phyloP scores from a whole-genome alignment of 2,797 vertebrate species.

The Picus viridis region DNA sequence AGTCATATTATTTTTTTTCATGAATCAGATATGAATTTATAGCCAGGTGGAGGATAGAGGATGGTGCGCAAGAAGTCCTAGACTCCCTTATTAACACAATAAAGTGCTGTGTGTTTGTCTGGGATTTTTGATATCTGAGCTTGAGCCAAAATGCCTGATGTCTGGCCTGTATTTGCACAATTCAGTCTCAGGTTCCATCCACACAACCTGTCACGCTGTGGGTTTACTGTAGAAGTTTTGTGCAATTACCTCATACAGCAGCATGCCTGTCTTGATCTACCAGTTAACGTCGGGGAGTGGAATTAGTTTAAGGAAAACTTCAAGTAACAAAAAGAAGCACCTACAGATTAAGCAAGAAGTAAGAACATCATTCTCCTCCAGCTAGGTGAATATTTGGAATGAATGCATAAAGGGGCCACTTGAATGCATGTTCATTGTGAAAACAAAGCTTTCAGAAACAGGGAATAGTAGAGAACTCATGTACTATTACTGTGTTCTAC shows the following conservation, averaged over 20 bases:
- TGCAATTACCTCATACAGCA: neutral
- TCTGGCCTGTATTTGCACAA: neutral
- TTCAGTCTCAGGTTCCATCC: neutral
- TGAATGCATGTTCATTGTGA: neutral
- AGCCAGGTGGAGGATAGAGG: neutral
- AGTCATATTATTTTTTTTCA: neutral
- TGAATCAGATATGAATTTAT: conserved; percentile 13
- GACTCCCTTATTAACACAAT: neutral
- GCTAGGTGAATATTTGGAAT: neutral
- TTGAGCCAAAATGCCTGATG: neutral
- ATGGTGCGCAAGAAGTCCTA: neutral
- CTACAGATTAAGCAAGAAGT: neutral
- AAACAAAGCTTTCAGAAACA: neutral
- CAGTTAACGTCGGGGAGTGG: neutral
- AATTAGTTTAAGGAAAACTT: neutral
- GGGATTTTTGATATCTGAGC: neutral
- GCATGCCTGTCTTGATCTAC: neutral
- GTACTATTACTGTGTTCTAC: fast-evolving
- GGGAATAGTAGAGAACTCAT: neutral
- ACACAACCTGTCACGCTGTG: neutral
- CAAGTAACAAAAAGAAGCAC: neutral
- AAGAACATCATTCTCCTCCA: fast-evolving
- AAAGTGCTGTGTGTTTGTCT: neutral
- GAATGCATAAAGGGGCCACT: neutral
- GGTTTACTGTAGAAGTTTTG: neutral